Conservation (phyloP, 2,797 vertebrate species). For the Menidia menidia region DNA sequence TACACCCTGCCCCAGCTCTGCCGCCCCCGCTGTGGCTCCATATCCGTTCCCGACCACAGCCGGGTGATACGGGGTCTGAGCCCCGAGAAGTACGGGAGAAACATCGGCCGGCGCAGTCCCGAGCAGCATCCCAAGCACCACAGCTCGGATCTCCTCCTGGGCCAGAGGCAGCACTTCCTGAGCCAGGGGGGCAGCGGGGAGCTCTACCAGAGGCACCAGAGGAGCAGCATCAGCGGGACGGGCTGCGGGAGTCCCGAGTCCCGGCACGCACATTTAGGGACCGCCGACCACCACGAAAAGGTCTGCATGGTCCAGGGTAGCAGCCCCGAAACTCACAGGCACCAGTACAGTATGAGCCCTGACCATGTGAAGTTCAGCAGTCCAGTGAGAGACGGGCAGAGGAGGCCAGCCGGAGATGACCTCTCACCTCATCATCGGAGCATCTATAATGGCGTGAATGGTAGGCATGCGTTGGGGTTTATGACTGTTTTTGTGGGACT, state of each 20-base stretch:
- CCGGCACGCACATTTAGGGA: slow-evolving; percentile 87
- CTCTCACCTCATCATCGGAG: slow-evolving; percentile 91
- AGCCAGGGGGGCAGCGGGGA: slow-evolving; percentile 86
- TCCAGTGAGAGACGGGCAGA: slow-evolving; percentile 89
- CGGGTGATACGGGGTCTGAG: slow-evolving; percentile 89
- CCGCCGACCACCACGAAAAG: slow-evolving; percentile 90
- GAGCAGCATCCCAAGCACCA: slow-evolving; percentile 84
- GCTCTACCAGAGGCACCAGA: slow-evolving; percentile 91
- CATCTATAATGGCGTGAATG: slow-evolving; percentile 98
- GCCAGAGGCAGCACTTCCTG: slow-evolving; percentile 79
- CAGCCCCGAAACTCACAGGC: slow-evolving; percentile 93
- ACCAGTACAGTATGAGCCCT: slow-evolving; percentile 89
- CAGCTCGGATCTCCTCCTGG: slow-evolving; percentile 75
- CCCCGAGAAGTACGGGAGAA: slow-evolving; percentile 89
- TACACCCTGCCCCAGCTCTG: slow-evolving; percentile 84
- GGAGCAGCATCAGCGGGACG: slow-evolving; percentile 80
- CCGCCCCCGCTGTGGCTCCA: slow-evolving; percentile 84
- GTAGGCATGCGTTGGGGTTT: slow-evolving; percentile 78
- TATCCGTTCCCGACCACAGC: slow-evolving; percentile 89
- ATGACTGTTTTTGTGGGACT: neutral
- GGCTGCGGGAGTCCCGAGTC: slow-evolving; percentile 89
- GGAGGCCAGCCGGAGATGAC: slow-evolving; percentile 90
- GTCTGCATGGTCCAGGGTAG: slow-evolving; percentile 83
- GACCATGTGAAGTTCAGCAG: slow-evolving; percentile 91
- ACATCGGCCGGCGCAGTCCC: slow-evolving; percentile 85